These are phyloP conservation scores for Aegypius monachus DNA, from an alignment of 2,113 vertebrate genomes.

Conservation along the genomic window DNA sequence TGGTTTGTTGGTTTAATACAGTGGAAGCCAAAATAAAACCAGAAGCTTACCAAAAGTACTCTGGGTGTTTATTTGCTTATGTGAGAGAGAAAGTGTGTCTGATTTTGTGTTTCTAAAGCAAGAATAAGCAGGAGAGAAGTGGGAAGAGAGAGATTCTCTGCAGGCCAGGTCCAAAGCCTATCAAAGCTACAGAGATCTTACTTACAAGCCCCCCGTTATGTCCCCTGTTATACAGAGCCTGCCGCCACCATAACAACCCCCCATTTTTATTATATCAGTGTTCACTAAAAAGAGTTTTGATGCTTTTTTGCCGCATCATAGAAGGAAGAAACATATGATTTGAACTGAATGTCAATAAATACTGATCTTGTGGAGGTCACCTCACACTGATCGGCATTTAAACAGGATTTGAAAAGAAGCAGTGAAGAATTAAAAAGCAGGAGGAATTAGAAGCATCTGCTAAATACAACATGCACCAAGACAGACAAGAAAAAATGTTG, in stretches of 20 bases:
- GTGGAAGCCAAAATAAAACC: background rate
- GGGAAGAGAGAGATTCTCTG: background rate
- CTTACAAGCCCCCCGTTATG: background rate
- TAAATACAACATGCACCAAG: background rate
- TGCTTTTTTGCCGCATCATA: rapidly evolving
- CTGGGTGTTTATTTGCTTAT: background rate
- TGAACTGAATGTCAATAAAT: background rate
- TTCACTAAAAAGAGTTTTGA: background rate
- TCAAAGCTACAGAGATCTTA: background rate
- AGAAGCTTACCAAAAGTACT: background rate
- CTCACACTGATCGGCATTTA: rapidly evolving
- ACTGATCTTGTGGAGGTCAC: background rate
- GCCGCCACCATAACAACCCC: background rate
- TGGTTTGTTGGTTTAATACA: background rate
- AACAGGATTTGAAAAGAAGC: background rate
- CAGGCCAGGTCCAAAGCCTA: background rate
- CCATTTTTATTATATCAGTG: background rate
- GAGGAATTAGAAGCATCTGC: background rate
- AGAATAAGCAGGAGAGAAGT: background rate
- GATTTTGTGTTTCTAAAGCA: background rate
- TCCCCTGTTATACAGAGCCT: background rate
- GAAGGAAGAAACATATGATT: background rate
- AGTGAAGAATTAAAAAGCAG: background rate
- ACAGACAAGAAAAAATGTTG: background rate
- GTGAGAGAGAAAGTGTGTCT: background rate